Percentiles rank a stretch among this genome's conserved stretches.
Conservation (phyloP, 2,888 invertebrate species). For the Dicyrtoma fusca region DNA sequence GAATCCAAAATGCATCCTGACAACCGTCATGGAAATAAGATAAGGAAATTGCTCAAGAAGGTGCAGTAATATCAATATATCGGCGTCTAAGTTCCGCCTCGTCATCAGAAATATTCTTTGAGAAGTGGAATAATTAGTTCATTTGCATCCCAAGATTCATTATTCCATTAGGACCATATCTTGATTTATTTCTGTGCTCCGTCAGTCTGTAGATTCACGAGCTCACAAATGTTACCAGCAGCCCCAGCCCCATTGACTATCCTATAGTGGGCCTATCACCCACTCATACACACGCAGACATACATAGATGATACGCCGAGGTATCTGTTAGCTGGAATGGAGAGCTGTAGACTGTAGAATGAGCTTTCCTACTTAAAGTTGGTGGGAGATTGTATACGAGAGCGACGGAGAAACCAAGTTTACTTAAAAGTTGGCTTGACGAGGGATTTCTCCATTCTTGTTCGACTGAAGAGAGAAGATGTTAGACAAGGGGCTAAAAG, state of each 20-base stretch:
- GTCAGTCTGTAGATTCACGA: not conserved
- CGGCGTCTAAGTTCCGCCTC: slow-evolving; percentile 3
- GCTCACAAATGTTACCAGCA: not conserved
- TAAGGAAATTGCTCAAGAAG: not conserved
- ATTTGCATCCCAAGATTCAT: slow-evolving; percentile 39
- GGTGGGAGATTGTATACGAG: too few relatives aligned
- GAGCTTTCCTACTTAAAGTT: not conserved
- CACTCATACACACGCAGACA: too few relatives aligned
- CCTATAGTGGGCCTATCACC: not conserved
- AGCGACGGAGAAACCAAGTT: too few relatives aligned
- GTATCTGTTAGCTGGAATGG: too few relatives aligned
- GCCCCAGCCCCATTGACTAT: not conserved
- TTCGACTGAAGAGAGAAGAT: too few relatives aligned
- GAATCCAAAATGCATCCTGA: too few relatives aligned
- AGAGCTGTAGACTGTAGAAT: not conserved
- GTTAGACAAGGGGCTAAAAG: too few relatives aligned
- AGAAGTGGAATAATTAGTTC: slow-evolving; percentile 38
- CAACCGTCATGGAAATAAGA: too few relatives aligned
- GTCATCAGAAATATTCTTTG: slow-evolving; percentile 13
- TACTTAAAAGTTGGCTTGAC: too few relatives aligned
- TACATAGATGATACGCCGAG: too few relatives aligned
- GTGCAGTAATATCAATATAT: not conserved
- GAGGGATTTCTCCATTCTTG: too few relatives aligned
- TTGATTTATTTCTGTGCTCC: slow-evolving; percentile 23
- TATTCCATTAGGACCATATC: slow-evolving; percentile 32